Percentiles rank a stretch among this genome's conserved stretches.
Evolutionary conservation across 2,888 invertebrate species (phyloP).

Genomic region (Augiades crinisus): DNA sequence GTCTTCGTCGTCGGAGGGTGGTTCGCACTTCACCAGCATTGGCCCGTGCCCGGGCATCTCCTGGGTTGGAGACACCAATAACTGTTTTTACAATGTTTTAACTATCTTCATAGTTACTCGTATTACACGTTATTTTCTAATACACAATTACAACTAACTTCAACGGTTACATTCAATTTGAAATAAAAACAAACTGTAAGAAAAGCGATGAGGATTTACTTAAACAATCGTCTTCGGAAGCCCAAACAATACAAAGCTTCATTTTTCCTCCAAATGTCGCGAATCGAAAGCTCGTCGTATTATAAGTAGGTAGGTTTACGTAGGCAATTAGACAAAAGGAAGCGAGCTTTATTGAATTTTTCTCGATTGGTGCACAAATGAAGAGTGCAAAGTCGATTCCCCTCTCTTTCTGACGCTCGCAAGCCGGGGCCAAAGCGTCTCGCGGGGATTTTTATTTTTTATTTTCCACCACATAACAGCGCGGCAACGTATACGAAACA

Average conservation of each 20-base stretch:
- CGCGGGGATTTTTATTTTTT: constrained; percentile 58
- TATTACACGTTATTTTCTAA: too few relatives aligned
- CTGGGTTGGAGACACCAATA: too few relatives aligned
- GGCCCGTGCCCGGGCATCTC: constrained; percentile 64
- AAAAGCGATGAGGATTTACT: constrained; percentile 21
- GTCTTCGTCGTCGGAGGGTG: constrained; percentile 61
- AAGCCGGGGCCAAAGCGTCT: constrained; percentile 45
- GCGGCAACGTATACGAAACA: constrained; percentile 33
- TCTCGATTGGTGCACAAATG: constrained; percentile 75
- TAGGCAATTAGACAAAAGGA: constrained; percentile 77
- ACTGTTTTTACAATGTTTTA: too few relatives aligned
- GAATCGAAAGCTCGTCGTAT: constrained; percentile 54
- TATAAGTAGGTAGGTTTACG: constrained; percentile 67
- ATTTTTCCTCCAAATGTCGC: constrained; percentile 51
- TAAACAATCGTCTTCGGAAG: constrained; percentile 34
- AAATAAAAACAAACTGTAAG: background rate
- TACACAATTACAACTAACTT: too few relatives aligned
- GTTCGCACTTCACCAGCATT: constrained; percentile 63
- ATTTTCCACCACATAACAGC: constrained; percentile 37
- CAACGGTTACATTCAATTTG: too few relatives aligned
- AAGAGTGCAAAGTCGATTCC: constrained; percentile 65
- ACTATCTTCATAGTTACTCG: too few relatives aligned
- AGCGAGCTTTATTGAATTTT: constrained; percentile 77
- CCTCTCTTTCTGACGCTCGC: constrained; percentile 62
- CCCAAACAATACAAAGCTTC: constrained; percentile 40